Evolutionary conservation across 2,113 vertebrate species (phyloP), one percentile per base, ranked within the genome.

Genomic region (Monopterus albus): DNA sequence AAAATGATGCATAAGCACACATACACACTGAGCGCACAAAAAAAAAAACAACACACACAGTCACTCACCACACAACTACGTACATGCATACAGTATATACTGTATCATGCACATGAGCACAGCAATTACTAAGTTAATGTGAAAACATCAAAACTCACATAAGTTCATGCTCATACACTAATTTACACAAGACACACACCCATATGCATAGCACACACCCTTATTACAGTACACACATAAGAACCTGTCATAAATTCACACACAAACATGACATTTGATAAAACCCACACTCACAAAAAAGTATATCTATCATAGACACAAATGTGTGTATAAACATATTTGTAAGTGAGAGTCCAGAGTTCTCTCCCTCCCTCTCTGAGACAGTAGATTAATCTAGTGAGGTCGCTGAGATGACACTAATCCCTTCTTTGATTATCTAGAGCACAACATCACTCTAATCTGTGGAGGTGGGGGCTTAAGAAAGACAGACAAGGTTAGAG

Each of bases 371-470:
- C n/a, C n/a, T n/a, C n/a, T 49, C 78, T 78, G 67, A 56, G 51
- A 51, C 21, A 28, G 81, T 74, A 89, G 82, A 88, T 85, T 88
- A 89, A 89, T 88, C 83, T 88, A 73, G 87, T 68, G 67, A 55
- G 88, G 89, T 89, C 77, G 68, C 79, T 91, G 82, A 84, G 80
- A 91, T 89, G 87, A 91, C 89, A 91, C 87, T 89, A 91, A 91
- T 91, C 87, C 84, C 79, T 89, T 57, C 80, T 58, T 84, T 91
- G 86, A 87, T 91, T 88, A 89, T 91, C 82, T 91, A 81, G 88
- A 90, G 88, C 91, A 91, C 85, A 88, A 88, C 89, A 89, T 91
- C 87, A 84, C 82, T 85, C 71, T 91, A 89, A 91, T 91, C 89
- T 88, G 84, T 74, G 56, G 67, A 58, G 75, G 63, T 36, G 4